These are phyloP conservation scores for Bombycilla garrulus DNA, from an alignment of 2,113 vertebrate species.

Conservation along the genomic window DNA sequence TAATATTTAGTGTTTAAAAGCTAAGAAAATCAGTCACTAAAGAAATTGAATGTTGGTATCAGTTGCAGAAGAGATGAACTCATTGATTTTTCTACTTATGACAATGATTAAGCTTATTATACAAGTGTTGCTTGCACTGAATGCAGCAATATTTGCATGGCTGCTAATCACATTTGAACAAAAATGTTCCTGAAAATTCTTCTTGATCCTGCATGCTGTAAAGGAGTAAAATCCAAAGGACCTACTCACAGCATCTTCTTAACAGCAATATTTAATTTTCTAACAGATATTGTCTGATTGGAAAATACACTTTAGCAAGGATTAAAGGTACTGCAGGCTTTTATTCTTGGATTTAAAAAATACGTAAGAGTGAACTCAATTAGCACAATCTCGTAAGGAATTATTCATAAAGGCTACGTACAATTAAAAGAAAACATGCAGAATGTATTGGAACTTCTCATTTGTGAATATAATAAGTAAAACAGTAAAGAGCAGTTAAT, in stretches of 20 bases:
- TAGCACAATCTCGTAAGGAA: constrained; percentile 7
- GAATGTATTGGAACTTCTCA: not conserved
- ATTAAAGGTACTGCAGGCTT: not conserved
- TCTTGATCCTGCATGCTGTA: not conserved
- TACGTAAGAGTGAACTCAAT: not conserved
- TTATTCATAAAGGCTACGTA: constrained; percentile 36
- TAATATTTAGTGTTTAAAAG: not conserved
- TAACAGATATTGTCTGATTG: not conserved
- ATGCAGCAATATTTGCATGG: not conserved
- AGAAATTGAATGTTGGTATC: not conserved
- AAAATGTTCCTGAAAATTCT: not conserved
- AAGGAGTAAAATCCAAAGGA: not conserved
- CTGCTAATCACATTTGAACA: not conserved
- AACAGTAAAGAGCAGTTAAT: not conserved
- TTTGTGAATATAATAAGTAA: not conserved
- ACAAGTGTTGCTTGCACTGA: not conserved
- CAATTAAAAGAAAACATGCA: constrained; percentile 28
- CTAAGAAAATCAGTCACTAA: not conserved
- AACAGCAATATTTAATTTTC: not conserved
- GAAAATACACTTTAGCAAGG: not conserved
- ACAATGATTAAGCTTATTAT: not conserved
- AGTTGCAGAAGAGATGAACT: not conserved
- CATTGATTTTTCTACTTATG: not conserved
- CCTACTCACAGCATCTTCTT: not conserved
- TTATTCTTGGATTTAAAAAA: constrained; percentile 33